Evolutionary conservation across 2,888 invertebrate species (phyloP).

Genomic region (Parochlus steinenii): DNA sequence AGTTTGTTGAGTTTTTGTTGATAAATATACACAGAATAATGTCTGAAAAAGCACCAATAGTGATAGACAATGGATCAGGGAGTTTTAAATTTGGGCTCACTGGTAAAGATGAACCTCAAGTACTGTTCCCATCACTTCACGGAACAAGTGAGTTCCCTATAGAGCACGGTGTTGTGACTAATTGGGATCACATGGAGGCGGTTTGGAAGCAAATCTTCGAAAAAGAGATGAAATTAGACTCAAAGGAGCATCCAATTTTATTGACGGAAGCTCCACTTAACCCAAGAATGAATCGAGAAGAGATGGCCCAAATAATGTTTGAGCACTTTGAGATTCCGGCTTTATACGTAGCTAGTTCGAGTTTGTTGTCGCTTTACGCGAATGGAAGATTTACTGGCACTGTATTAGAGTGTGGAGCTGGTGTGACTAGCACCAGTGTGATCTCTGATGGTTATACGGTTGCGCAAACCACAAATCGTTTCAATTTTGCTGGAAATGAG

Average conservation of each 20-base stretch:
- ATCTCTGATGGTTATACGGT: constrained; percentile 91
- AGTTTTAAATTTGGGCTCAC: constrained; percentile 89
- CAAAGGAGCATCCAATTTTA: constrained; percentile 74
- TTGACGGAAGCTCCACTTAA: constrained; percentile 76
- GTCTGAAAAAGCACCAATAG: constrained; percentile 70
- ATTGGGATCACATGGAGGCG: constrained; percentile 86
- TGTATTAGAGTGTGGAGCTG: constrained; percentile 89
- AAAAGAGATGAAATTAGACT: constrained; percentile 71
- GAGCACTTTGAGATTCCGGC: constrained; percentile 73
- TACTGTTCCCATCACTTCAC: constrained; percentile 56
- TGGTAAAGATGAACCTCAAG: constrained; percentile 76
- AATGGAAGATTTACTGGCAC: constrained; percentile 96
- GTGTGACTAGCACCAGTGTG: constrained; percentile 91
- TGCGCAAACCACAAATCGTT: constrained; percentile 83
- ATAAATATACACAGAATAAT: too few relatives aligned
- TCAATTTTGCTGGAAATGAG: constrained; percentile 85
- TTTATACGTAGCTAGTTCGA: constrained; percentile 88
- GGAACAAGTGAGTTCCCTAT: constrained; percentile 69
- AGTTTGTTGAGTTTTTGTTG: too few relatives aligned
- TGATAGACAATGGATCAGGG: constrained; percentile 84
- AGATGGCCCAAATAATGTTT: constrained; percentile 79
- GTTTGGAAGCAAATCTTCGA: constrained; percentile 85
- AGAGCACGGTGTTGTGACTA: constrained; percentile 76
- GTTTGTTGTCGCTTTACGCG: constrained; percentile 82
- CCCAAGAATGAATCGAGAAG: constrained; percentile 78